Evolutionary conservation across 2,113 vertebrate genomes (phyloP), one percentile per base, ranked within the genome.

Genomic region (Orthonyx spaldingii): DNA sequence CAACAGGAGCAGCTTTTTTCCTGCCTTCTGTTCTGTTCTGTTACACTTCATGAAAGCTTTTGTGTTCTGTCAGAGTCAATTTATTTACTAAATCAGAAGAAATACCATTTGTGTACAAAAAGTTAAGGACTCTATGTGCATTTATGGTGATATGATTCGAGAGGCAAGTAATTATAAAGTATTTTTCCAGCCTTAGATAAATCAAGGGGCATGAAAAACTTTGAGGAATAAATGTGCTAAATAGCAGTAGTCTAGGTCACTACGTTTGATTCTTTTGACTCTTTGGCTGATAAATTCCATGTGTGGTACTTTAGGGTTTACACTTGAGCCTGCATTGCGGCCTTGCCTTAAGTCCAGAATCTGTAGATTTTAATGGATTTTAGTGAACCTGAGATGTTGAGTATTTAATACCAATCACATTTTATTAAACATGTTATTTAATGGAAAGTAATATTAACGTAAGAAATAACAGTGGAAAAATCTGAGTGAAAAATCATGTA

Each of bases 81-180:
- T 63, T 71, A 18, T 79, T 82, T 46, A n/a, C 23, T 83, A 52
- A 69, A 76, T 87, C 9, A 63, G 59, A 56, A 69, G n/a, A 76
- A 89, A 33, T 46, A 37, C 3, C 0, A 13, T 49, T 65, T 79
- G 5, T 11, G 2, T 81, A 41, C 46, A 50, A 57, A 47, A 93
- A 17, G 18, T 42, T 82, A 37, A 0, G 1, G 32, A 21, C 17
- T 71, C 5, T 84, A 0, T 64, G 8, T 77, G 16, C 23, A 33
- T 93, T 95, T 82, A 26, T 26, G 32, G 39, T 42, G n/a, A 60
- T 85, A 19, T 23, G 28, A 35, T 74, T 74, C 3, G 3, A 59
- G 49, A 64, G 33, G 57, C 0, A 7, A 80, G 7, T 74, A 59
- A n/a, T 81, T 81, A 30, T 6, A 26, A 64, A 56, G 9, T 83